Evolutionary conservation across 2,888 invertebrate species (phyloP), one percentile per base, ranked within the genome.

Genomic region (Sepioteuthis lessoniana): DNA sequence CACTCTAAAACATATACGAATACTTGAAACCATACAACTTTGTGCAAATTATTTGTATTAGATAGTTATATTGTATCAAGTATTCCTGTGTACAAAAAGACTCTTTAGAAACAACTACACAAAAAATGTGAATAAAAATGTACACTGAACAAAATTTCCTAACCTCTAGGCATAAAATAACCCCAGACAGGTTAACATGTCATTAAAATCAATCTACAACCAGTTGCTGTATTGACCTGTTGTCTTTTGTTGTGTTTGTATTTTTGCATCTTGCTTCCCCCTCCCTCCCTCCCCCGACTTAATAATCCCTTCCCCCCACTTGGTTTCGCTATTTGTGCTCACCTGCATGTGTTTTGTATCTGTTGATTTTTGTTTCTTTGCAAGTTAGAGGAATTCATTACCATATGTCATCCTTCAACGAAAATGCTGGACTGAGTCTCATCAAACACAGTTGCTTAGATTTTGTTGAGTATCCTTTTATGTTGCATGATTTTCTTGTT

Each of bases 331-430:
- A 76, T 35, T 10, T 76, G n/a, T 76, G 76, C 13, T 76, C n/a
- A 76, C n/a, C 55, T 55, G 55, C 55, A 55, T 55, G 55, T 55
- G 31, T 76, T 13, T n/a, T 76, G 31, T 76, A n/a, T 35, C 76
- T 76, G 35, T 94, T 93, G 94, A 93, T 94, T 93, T 55, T 94
- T 94, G 91, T 95, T 94, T 94, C 94, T 94, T 94, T 94, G 98
- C 93, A 97, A 99, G 99, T 98, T 96, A 98, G 98, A 97, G 99
- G 99, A 97, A 98, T 99, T 96, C 98, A 99, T 97, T 98, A 99
- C 98, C 99, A 99, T 97, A 99, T 99, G 99, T 99, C 99, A 8
- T 99, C 99, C 94, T 99, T 99, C 97, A 99, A 99, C 95, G 99
- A 99, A 97, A 99, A 99, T 38, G 98, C 99, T 93, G 99, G 99